phyloP scores from a whole-genome alignment of 2,797 vertebrate genomes.

The Fratercula arctica region DNA sequence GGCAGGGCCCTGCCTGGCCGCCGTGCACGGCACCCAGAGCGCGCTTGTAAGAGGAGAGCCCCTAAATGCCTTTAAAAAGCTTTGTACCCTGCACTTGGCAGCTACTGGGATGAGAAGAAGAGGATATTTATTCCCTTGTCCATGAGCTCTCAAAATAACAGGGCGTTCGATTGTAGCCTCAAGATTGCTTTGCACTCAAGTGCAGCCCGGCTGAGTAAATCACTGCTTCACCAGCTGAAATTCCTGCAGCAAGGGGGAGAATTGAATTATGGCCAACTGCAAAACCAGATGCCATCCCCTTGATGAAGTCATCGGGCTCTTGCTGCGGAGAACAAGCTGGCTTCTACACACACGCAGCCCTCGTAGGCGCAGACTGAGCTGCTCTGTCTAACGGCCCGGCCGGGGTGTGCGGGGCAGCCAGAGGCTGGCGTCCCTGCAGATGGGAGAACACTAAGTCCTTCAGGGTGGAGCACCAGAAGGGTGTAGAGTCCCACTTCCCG shows the following conservation, averaged over 20 bases:
- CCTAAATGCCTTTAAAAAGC: constrained; percentile 59
- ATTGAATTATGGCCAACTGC: constrained; percentile 51
- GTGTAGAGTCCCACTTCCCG: not conserved
- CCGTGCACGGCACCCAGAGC: accelerated
- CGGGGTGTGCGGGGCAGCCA: not conserved
- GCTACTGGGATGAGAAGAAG: constrained; percentile 53
- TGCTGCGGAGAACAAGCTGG: constrained; percentile 11
- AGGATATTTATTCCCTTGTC: constrained; percentile 58
- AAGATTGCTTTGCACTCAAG: constrained; percentile 44
- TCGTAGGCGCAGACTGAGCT: constrained; percentile 23
- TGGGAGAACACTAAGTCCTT: not conserved
- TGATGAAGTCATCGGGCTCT: constrained; percentile 64
- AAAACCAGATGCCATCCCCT: constrained; percentile 64
- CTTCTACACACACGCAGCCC: constrained; percentile 28
- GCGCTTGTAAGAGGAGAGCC: constrained; percentile 15
- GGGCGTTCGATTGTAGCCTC: constrained; percentile 39
- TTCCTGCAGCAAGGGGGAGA: constrained; percentile 57
- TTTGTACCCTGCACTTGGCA: constrained; percentile 61
- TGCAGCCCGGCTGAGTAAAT: not conserved
- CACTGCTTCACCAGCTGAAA: constrained; percentile 32
- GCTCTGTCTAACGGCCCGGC: not conserved
- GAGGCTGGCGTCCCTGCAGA: not conserved
- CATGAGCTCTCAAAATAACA: constrained; percentile 39
- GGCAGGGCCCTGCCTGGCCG: not conserved
- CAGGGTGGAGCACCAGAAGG: not conserved